These are phyloP conservation scores for Scatophagus argus DNA, from an alignment of 2,113 vertebrate genomes.

Conservation along the genomic window DNA sequence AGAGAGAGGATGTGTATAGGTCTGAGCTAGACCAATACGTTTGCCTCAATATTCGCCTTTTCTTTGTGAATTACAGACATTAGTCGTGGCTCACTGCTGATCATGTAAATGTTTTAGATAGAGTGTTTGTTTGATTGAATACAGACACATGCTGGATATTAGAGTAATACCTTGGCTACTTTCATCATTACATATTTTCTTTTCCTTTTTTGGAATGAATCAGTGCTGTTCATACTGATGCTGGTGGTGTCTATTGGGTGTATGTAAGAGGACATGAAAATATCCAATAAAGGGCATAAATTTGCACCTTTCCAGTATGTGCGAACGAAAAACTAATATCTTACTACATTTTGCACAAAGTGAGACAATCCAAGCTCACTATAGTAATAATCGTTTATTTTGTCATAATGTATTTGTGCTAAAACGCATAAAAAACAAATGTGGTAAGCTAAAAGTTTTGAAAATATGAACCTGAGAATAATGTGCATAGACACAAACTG, in stretches of 20 bases:
- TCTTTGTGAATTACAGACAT: constrained; percentile 5
- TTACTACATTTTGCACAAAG: neutral
- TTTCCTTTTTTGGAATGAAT: neutral
- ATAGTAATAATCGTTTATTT: neutral
- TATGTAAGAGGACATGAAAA: neutral
- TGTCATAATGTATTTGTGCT: neutral
- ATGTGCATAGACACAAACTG: neutral
- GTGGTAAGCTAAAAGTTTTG: neutral
- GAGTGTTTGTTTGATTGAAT: neutral
- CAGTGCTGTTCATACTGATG: neutral
- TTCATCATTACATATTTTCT: neutral
- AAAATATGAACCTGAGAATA: neutral
- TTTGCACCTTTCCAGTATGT: neutral
- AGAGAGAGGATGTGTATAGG: neutral
- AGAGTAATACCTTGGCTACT: neutral
- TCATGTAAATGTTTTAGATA: neutral
- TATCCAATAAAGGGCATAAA: neutral
- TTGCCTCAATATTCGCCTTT: constrained; percentile 2
- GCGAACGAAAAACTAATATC: neutral
- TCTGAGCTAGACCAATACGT: neutral
- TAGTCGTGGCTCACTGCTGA: neutral
- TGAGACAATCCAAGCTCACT: neutral
- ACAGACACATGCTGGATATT: neutral
- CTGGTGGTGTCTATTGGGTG: neutral
- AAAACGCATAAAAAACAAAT: neutral